These are phyloP conservation scores for Lagopus leucura DNA, from an alignment of 2,113 vertebrate species.

Conservation along the genomic window DNA sequence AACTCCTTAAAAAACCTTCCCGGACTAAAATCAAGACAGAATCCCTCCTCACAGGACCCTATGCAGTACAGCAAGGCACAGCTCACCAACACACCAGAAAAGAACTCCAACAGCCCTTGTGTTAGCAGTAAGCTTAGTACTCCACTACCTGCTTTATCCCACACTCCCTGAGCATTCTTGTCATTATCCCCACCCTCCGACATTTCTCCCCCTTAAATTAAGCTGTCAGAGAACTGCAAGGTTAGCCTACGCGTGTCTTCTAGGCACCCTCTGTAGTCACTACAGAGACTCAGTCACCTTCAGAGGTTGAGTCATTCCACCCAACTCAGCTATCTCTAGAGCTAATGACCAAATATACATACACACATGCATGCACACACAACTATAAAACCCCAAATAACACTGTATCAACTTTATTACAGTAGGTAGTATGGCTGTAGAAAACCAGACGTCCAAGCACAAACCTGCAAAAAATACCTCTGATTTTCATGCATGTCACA, in stretches of 20 bases:
- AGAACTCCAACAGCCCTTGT: background rate
- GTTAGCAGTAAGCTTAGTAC: background rate
- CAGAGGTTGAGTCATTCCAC: background rate
- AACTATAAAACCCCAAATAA: background rate
- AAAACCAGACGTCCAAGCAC: background rate
- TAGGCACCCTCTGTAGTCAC: background rate
- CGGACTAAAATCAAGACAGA: background rate
- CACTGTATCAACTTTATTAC: background rate
- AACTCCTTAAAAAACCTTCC: background rate
- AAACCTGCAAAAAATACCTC: background rate
- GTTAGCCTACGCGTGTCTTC: background rate
- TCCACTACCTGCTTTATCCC: background rate
- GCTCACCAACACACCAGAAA: background rate
- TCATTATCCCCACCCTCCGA: background rate
- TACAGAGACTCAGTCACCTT: background rate
- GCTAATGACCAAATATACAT: background rate
- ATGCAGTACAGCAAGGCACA: background rate
- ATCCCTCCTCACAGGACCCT: background rate
- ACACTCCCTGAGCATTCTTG: background rate
- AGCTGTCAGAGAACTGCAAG: slow-evolving; percentile 27
- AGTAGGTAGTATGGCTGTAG: background rate
- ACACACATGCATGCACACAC: background rate
- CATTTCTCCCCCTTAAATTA: slow-evolving; percentile 4
- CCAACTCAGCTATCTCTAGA: background rate
- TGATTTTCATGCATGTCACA: background rate